A percentile compares a stretch with the other conserved stretches of the same genome.
Evolutionary conservation across 2,113 vertebrate species (phyloP).

Genomic region (Callopanchax toddi): DNA sequence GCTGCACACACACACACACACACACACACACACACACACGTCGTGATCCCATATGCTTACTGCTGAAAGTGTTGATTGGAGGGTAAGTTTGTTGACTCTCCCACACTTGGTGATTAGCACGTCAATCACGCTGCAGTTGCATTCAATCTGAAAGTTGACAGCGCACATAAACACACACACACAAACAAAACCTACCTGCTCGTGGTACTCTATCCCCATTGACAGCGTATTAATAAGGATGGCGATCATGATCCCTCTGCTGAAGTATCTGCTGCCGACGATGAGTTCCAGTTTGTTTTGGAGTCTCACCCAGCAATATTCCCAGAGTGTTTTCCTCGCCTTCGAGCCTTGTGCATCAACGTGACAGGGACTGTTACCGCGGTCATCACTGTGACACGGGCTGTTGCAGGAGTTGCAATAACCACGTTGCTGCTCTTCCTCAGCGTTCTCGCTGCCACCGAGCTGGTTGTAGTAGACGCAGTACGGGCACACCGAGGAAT

Average conservation of each 20-base stretch:
- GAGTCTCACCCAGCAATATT: conserved; percentile 50
- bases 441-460: conserved; percentile 26
- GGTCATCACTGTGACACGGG: conserved; percentile 43
- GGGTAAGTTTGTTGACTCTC: conserved; percentile 55
- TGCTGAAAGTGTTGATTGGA: conserved; percentile 68
- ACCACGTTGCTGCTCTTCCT: conserved; percentile 40
- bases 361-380: conserved; percentile 32
- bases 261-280: conserved; percentile 97
- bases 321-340: conserved; percentile 42
- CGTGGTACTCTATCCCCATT: conserved; percentile 97
- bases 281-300: conserved; percentile 76
- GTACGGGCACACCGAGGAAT: conserved; percentile 59
- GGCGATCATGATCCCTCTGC: conserved; percentile 95
- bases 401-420: conserved; percentile 41
- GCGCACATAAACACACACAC: background rate
- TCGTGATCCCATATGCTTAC: conserved; percentile 49
- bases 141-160: conserved; percentile 4
- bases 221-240: conserved; percentile 97
- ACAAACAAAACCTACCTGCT: conserved; percentile 85
- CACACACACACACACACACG: conserved; percentile 8
- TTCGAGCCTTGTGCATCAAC: conserved; percentile 32
- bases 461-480: conserved; percentile 64
- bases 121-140: conserved; percentile 48
- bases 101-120: conserved; percentile 49
- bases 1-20: conserved; percentile 25